Evolutionary conservation across 2,113 vertebrate genomes (phyloP), one percentile per base, ranked within the genome.

Genomic region (Tauraco erythrolophus): DNA sequence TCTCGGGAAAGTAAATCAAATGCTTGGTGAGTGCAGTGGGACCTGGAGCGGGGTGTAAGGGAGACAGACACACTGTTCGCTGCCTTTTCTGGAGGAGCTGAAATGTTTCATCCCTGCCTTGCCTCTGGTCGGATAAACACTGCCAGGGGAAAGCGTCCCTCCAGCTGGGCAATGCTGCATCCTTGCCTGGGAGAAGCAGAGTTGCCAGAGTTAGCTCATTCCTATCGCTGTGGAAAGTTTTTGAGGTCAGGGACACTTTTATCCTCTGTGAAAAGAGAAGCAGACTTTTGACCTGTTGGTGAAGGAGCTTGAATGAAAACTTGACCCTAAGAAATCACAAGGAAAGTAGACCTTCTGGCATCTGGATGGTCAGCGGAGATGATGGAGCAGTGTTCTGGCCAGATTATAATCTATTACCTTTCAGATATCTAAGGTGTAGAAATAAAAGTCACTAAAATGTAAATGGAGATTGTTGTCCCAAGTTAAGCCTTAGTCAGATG

Each of bases 21-120:
- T 0, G 5, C 19, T 33, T 1, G 37, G 18, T 5, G 37, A 35
- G 21, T 2, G 1, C 2, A 1, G 37, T 2, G 6, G 30, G 71
- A 19, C 14, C 33, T 10, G 53, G 35, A 45, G 51, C 4, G 2
- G 10, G 8, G 4, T 4, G 8, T 4, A 16, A 21, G 19, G 48
- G 27, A 37, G n/a, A 19, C 45, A 35, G 14, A 11, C 0, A 0
- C 2, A 0, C 23, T 1, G 3, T 16, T n/a, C 0, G 0, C 37
- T 43, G 30, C 50, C 23, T 28, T 31, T 54, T 58, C 35, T 50
- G 56, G 21, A 28, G 78, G 19, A 78, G 23, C n/a, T 11, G 58
- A 11, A 2, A 2, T 25, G 53, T 78, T 37, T 11, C 4, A 23
- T 22, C 43, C 3, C 0, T 33, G 15, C 27, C 65, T 80, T 60